phyloP scores from a whole-genome alignment of 2,797 vertebrate genomes.

The Hapalemur alaotrensis region DNA sequence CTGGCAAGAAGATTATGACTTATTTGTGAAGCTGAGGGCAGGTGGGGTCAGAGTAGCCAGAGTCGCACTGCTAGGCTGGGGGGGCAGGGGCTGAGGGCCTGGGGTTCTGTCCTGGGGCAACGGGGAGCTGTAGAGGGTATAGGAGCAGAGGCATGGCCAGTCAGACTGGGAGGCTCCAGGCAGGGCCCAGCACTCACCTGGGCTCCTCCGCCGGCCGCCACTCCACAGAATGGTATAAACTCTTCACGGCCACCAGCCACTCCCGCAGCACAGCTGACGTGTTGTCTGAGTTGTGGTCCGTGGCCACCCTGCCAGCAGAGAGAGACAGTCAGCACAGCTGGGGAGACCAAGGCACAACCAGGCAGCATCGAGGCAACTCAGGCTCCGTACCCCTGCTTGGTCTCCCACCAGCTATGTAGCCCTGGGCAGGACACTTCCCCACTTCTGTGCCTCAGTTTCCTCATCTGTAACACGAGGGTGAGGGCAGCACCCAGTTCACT shows the following conservation, averaged over 20 bases:
- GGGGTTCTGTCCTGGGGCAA: not conserved
- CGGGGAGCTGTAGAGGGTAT: accelerated
- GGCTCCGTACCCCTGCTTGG: not conserved
- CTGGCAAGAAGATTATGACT: accelerated
- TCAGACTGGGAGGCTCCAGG: not conserved
- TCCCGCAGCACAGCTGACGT: constrained; percentile 90
- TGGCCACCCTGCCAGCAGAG: constrained; percentile 90
- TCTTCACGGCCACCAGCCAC: constrained; percentile 93
- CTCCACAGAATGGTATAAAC: constrained; percentile 92
- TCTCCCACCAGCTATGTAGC: not conserved
- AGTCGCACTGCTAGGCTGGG: not conserved
- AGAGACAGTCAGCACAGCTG: accelerated
- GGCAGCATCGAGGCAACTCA: accelerated
- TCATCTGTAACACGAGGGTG: not conserved
- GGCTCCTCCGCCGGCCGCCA: constrained; percentile 93
- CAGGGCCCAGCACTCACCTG: constrained; percentile 80
- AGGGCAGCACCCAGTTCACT: not conserved
- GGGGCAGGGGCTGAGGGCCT: no score
- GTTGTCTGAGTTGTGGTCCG: constrained; percentile 95
- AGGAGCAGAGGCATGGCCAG: no score
- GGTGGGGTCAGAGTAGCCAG: no score
- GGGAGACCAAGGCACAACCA: not conserved
- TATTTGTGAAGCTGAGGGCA: accelerated
- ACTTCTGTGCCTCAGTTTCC: not conserved
- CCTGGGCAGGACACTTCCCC: not conserved